phyloP scores from a whole-genome alignment of 1,140 invertebrate species.

The Orius insidiosus region DNA sequence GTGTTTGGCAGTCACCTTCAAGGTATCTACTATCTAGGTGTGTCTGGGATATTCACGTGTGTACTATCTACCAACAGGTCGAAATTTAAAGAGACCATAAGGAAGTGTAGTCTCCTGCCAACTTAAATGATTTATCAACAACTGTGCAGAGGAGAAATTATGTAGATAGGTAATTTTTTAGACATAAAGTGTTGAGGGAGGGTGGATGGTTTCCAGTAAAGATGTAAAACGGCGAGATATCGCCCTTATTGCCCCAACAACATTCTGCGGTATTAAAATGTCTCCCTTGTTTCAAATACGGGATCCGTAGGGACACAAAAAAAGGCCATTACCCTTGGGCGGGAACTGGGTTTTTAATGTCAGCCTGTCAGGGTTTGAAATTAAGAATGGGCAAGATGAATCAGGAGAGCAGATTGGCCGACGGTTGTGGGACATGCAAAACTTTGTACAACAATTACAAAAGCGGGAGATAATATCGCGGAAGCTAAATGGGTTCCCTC shows the following conservation, averaged over 20 bases:
- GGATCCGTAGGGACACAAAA: neutral
- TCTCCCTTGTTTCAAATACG: slow-evolving; percentile 4
- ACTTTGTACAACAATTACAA: slow-evolving; percentile 11
- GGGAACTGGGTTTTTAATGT: slow-evolving; percentile 9
- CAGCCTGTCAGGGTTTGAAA: slow-evolving; percentile 4
- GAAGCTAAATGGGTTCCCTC: slow-evolving; percentile 5
- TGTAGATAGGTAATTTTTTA: too few relatives aligned
- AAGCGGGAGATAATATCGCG: slow-evolving; percentile 9
- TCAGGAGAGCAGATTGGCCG: slow-evolving; percentile 10
- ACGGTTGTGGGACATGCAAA: slow-evolving; percentile 6
- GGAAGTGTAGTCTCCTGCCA: too few relatives aligned
- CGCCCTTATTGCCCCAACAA: neutral
- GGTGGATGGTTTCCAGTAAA: slow-evolving; percentile 2
- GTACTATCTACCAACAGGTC: too few relatives aligned
- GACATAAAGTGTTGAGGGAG: slow-evolving; percentile 1
- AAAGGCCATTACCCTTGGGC: slow-evolving; percentile 4
- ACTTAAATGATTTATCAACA: too few relatives aligned
- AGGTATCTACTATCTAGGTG: too few relatives aligned
- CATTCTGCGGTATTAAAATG: neutral
- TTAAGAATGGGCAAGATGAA: slow-evolving; percentile 10
- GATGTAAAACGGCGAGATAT: slow-evolving; percentile 2
- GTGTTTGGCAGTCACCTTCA: too few relatives aligned
- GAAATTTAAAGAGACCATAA: too few relatives aligned
- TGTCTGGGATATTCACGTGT: too few relatives aligned
- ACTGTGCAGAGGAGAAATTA: too few relatives aligned